phyloP scores from a whole-genome alignment of 2,888 invertebrate genomes.

The Tanypteryx hageni region DNA sequence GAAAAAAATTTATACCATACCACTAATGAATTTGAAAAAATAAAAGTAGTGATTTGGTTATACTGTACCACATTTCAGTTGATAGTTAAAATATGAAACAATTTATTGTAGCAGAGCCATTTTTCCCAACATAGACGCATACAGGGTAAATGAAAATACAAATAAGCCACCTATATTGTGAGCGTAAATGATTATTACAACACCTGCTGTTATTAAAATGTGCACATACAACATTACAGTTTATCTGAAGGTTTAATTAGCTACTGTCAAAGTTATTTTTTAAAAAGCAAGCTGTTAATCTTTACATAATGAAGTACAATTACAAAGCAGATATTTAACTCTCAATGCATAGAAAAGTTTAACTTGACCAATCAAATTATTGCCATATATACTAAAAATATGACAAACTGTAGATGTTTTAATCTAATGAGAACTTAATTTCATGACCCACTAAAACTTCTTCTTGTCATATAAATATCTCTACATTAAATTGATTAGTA shows the following conservation, averaged over 20 bases:
- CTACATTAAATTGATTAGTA: neutral
- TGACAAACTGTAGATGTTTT: conserved; percentile 13
- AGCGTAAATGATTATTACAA: conserved; percentile 33
- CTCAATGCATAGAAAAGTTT: conserved; percentile 13
- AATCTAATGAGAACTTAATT: conserved; percentile 19
- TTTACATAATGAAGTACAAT: conserved; percentile 59
- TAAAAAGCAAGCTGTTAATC: conserved; percentile 57
- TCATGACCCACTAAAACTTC: neutral
- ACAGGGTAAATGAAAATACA: conserved; percentile 29
- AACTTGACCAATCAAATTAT: conserved; percentile 17
- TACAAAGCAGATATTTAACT: conserved; percentile 51
- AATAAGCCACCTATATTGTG: conserved; percentile 56
- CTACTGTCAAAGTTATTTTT: conserved; percentile 56
- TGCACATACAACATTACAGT: conserved; percentile 60
- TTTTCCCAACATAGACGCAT: conserved; percentile 44
- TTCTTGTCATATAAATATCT: neutral
- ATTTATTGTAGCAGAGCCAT: conserved; percentile 23
- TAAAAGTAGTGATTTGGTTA: conserved; percentile 2
- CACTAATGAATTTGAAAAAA: neutral
- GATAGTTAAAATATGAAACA: neutral
- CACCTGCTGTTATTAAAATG: conserved; percentile 43
- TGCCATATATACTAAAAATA: conserved; percentile 37
- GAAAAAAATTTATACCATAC: too few relatives aligned
- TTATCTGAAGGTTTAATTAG: conserved; percentile 34
- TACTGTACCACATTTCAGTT: neutral